These are phyloP conservation scores for Zelleria hepariella DNA, from an alignment of 2,888 invertebrate species.

Conservation along the genomic window DNA sequence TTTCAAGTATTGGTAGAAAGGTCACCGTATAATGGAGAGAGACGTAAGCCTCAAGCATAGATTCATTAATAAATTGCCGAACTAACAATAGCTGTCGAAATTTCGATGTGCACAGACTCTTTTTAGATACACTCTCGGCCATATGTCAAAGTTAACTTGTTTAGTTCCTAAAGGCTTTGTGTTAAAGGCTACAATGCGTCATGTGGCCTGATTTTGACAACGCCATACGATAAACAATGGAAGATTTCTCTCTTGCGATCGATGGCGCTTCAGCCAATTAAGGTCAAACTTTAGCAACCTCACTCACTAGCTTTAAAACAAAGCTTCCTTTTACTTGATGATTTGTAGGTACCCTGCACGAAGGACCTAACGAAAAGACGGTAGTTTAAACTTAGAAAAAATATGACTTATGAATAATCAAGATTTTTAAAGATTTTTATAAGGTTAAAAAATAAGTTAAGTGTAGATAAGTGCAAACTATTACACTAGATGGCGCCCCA, in stretches of 20 bases:
- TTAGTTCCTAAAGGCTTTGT: background rate
- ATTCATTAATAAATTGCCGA: constrained; percentile 29
- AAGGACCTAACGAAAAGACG: no score
- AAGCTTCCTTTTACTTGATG: no score
- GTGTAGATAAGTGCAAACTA: no score
- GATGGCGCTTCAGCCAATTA: background rate
- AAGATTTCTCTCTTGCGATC: background rate
- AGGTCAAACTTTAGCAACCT: background rate
- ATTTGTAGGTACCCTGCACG: no score
- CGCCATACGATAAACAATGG: background rate
- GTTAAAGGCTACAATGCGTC: background rate
- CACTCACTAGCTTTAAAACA: no score
- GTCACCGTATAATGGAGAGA: constrained; percentile 4
- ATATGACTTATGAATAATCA: no score
- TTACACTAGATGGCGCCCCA: no score
- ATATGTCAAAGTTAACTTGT: background rate
- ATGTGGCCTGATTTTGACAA: background rate
- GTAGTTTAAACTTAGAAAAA: no score
- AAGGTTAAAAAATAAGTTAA: no score
- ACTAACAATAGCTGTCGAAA: constrained; percentile 5
- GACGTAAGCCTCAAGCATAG: constrained; percentile 21
- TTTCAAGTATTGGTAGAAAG: background rate
- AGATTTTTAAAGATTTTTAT: no score
- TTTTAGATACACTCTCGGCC: background rate
- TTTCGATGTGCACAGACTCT: background rate